Percentiles rank a stretch among this genome's conserved stretches.
Conservation (phyloP, 2,113 vertebrate genomes). For the Albula glossodonta region DNA sequence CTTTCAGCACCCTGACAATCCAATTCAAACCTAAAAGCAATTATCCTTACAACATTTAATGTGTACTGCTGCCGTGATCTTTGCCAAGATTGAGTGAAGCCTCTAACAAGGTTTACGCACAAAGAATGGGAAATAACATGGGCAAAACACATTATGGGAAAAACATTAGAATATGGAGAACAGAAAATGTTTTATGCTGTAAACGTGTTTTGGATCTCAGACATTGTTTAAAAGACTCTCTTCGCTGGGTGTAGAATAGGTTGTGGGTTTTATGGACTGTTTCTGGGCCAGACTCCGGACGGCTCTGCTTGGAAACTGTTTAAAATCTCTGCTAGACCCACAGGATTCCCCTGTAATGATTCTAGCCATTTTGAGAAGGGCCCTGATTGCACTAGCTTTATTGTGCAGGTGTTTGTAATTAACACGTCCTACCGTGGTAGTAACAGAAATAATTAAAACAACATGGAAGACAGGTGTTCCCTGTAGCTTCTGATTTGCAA, state of each 20-base stretch:
- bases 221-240: not conserved
- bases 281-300: slow-evolving; percentile 25
- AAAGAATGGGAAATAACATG: slow-evolving; percentile 29
- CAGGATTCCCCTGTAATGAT: slow-evolving; percentile 16
- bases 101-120: slow-evolving; percentile 21
- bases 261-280: slow-evolving; percentile 31
- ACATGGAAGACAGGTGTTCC: slow-evolving; percentile 44
- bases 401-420: slow-evolving; percentile 49
- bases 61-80: slow-evolving; percentile 54
- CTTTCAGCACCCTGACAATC: slow-evolving; percentile 44
- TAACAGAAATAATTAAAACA: slow-evolving; percentile 46
- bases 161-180: not conserved
- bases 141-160: not conserved
- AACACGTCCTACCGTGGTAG: slow-evolving; percentile 45
- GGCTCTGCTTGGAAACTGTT: slow-evolving; percentile 20
- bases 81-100: slow-evolving; percentile 51
- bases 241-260: slow-evolving; percentile 23
- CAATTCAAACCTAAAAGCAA: slow-evolving; percentile 66
- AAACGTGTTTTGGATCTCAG: not conserved
- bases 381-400: slow-evolving; percentile 37
- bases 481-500: slow-evolving; percentile 31
- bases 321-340: slow-evolving; percentile 6
- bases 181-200: slow-evolving; percentile 18
- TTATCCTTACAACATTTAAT: slow-evolving; percentile 64
- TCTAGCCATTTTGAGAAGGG: not conserved